Evolutionary conservation across 2,797 vertebrate genomes (phyloP).

Genomic region (Acipenser oxyrinchus): DNA sequence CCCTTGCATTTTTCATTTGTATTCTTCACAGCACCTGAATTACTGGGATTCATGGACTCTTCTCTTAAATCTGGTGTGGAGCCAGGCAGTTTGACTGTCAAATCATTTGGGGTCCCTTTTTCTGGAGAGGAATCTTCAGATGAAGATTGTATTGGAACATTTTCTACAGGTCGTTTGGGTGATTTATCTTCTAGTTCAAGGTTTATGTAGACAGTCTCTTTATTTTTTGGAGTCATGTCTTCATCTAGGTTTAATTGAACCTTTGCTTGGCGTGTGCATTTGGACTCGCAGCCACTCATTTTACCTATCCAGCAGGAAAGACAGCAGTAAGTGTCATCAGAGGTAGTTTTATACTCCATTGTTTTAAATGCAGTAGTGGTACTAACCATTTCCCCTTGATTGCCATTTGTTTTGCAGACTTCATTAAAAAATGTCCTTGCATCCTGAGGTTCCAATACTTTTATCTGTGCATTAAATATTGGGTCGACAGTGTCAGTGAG

Average conservation of each 20-base stretch:
- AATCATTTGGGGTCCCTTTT: no score
- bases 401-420: conserved; percentile 5
- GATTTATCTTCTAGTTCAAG: neutral
- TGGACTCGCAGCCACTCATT: neutral
- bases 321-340: conserved; percentile 39
- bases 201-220: neutral
- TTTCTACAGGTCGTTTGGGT: no score
- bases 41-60: no score
- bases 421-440: conserved; percentile 34
- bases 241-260: neutral
- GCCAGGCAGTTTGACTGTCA: no score
- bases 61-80: no score
- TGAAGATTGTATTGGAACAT: no score
- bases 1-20: no score
- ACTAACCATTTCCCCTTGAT: neutral
- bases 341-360: neutral
- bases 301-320: conserved; percentile 32
- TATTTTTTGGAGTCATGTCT: neutral
- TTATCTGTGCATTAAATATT: conserved; percentile 31
- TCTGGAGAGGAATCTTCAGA: no score
- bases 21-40: no score
- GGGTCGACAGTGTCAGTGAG: conserved; percentile 19
- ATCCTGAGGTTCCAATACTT: conserved; percentile 39
- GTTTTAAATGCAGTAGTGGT: neutral
- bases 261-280: conserved; percentile 26